These are phyloP conservation scores for Heliothis virescens DNA, from an alignment of 1,140 invertebrate genomes.

Conservation along the genomic window DNA sequence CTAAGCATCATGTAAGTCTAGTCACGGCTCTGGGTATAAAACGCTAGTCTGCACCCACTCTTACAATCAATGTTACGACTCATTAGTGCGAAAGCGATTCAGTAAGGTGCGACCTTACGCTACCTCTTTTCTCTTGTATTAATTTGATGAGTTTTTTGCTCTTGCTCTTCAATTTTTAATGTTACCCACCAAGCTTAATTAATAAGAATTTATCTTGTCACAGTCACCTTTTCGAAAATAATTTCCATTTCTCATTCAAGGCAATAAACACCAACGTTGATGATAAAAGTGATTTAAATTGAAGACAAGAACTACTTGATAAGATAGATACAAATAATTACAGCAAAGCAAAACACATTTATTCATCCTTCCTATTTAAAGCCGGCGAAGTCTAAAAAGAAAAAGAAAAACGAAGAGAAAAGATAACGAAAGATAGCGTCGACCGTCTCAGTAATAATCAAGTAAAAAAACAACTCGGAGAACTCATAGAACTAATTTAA, in stretches of 20 bases:
- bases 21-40: too few species aligned
- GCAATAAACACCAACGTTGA: too few species aligned
- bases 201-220: too few species aligned
- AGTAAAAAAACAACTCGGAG: conserved; percentile 42
- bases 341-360: conserved; percentile 27
- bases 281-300: too few species aligned
- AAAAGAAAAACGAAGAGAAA: conserved; percentile 26
- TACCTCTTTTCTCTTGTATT: conserved; percentile 41
- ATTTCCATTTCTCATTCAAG: too few species aligned
- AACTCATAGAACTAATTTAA: conserved; percentile 47
- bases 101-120: conserved; percentile 3
- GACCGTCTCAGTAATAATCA: conserved; percentile 43
- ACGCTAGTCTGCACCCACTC: too few species aligned
- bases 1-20: too few species aligned
- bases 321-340: conserved; percentile 10
- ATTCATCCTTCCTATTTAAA: conserved; percentile 29
- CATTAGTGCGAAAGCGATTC: conserved; percentile 40
- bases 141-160: background rate
- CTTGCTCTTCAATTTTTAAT: background rate
- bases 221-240: too few species aligned
- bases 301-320: background rate
- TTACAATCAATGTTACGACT: conserved; percentile 22
- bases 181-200: too few species aligned
- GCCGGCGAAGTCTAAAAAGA: conserved; percentile 23
- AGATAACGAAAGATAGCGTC: conserved; percentile 33